phyloP scores from a whole-genome alignment of 2,113 vertebrate genomes.

The Morone saxatilis region DNA sequence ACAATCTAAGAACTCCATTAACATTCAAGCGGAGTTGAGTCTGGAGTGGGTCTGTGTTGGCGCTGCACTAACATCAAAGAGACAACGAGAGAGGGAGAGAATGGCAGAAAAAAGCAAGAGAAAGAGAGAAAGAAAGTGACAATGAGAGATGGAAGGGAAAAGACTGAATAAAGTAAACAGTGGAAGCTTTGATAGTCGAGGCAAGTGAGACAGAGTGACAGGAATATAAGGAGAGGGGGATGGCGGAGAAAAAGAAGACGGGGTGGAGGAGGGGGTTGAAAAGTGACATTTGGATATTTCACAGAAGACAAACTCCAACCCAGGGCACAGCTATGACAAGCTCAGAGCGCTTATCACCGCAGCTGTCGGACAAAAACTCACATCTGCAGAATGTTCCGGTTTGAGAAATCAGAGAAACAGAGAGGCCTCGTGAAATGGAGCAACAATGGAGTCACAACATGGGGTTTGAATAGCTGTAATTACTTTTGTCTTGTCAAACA shows the following conservation, averaged over 20 bases:
- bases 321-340: constrained; percentile 39
- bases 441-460: constrained; percentile 16
- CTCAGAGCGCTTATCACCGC: constrained; percentile 50
- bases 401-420: constrained; percentile 9
- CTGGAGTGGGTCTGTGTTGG: constrained; percentile 54
- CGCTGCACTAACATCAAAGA: constrained; percentile 70
- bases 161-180: constrained; percentile 46
- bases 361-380: constrained; percentile 43
- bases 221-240: constrained; percentile 19
- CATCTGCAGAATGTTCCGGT: constrained; percentile 15
- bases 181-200: constrained; percentile 48
- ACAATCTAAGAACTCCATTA: constrained; percentile 53
- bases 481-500: constrained; percentile 38
- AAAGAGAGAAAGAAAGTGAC: constrained; percentile 19
- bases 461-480: constrained; percentile 38
- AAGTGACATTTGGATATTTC: constrained; percentile 62
- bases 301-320: constrained; percentile 54
- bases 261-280: constrained; percentile 21
- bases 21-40: constrained; percentile 61
- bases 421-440: constrained; percentile 23
- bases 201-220: constrained; percentile 33
- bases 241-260: constrained; percentile 2
- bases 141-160: constrained; percentile 36
- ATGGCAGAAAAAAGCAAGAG: constrained; percentile 11
- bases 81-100: constrained; percentile 35